phyloP scores from a whole-genome alignment of 2,797 vertebrate genomes.

The Phalanger gymnotis region DNA sequence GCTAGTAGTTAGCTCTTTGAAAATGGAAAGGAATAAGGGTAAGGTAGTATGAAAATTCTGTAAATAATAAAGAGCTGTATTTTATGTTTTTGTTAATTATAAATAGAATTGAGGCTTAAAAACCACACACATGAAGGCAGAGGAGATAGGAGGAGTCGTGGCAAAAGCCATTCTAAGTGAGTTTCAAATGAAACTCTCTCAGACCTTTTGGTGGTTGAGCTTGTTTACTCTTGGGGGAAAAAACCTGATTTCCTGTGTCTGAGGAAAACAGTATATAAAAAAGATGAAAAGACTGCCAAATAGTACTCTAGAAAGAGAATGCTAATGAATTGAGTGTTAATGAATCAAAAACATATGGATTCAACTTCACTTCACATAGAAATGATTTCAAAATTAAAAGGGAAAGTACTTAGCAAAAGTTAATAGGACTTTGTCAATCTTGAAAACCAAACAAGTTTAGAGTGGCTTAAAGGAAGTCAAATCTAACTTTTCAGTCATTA shows the following conservation, averaged over 20 bases:
- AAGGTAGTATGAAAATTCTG: conserved; percentile 80
- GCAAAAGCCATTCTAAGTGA: conserved; percentile 62
- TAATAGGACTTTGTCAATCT: conserved; percentile 49
- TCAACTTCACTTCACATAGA: conserved; percentile 75
- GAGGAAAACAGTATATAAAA: conserved; percentile 77
- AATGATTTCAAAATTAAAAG: conserved; percentile 67
- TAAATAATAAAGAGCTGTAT: conserved; percentile 83
- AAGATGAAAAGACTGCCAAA: conserved; percentile 77
- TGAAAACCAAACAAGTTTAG: conserved; percentile 57
- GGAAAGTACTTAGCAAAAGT: conserved; percentile 48
- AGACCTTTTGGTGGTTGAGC: conserved; percentile 58
- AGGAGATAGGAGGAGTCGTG: conserved; percentile 33
- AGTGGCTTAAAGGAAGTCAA: conserved; percentile 50
- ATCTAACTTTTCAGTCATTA: conserved; percentile 35
- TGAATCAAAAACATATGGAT: conserved; percentile 80
- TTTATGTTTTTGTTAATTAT: conserved; percentile 82
- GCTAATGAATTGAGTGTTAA: conserved; percentile 77
- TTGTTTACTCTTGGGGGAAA: conserved; percentile 75
- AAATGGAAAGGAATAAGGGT: conserved; percentile 84
- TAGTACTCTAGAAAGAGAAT: conserved; percentile 58
- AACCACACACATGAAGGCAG: conserved; percentile 61
- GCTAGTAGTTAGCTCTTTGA: conserved; percentile 83
- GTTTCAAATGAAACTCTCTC: conserved; percentile 44
- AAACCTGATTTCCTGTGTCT: conserved; percentile 79
- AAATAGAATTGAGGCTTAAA: conserved; percentile 81